Conservation (phyloP, 2,888 invertebrate species). For the Merodon equestris region DNA sequence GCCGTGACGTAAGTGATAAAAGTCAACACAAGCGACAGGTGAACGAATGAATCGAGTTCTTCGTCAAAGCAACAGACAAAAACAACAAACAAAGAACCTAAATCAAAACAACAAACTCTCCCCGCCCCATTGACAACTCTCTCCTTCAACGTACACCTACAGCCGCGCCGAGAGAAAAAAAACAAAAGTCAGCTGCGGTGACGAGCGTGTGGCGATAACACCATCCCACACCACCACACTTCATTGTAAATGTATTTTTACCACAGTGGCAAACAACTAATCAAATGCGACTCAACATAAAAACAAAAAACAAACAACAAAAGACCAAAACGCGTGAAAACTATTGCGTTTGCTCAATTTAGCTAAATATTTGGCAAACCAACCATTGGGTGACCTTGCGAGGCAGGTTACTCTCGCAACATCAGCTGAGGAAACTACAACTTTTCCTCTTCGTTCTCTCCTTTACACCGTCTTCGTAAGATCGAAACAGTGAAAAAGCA, state of each 20-base stretch:
- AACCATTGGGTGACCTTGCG: constrained; percentile 50
- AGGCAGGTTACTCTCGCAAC: constrained; percentile 14
- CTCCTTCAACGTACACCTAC: constrained; percentile 6
- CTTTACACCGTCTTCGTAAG: neutral
- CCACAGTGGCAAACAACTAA: too few relatives aligned
- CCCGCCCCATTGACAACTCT: neutral
- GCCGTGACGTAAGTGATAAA: too few relatives aligned
- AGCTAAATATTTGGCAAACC: constrained; percentile 42
- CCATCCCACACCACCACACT: too few relatives aligned
- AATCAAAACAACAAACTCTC: neutral
- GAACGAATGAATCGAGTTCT: neutral
- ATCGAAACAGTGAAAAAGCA: constrained; percentile 8
- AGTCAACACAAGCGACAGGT: neutral
- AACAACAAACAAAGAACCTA: constrained; percentile 32
- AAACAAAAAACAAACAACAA: constrained; percentile 1
- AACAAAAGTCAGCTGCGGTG: constrained; percentile 62
- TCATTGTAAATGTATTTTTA: too few relatives aligned
- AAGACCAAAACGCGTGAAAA: constrained; percentile 15
- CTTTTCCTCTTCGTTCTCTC: neutral
- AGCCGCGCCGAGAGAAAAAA: constrained; percentile 13
- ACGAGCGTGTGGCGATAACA: neutral
- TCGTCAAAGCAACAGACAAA: neutral
- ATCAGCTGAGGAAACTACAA: constrained; percentile 46
- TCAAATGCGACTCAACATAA: constrained; percentile 8
- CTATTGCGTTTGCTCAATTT: constrained; percentile 15